Base-by-base conservation (phyloP, 1,140 invertebrate genomes). In the Euschistus heros region DNA sequence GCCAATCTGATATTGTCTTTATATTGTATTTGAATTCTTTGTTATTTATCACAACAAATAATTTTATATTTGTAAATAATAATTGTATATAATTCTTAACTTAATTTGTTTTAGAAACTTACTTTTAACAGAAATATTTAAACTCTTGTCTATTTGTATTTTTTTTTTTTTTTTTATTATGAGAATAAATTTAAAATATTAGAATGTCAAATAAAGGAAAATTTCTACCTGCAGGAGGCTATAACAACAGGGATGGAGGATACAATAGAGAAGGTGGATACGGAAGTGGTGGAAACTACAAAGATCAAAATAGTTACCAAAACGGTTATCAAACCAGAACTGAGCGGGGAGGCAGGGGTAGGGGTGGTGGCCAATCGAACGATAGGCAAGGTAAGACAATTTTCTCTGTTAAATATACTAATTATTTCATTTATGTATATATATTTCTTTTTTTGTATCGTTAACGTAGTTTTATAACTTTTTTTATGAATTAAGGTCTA, bases 241-340 rank as follows among this genome's bases (percentile, higher is more conserved):
- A 61, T 30, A 61, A 57, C 15, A 59, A 59, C 55, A 17, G 59
- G 15, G 61, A 62, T 7, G 61, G 61, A 22, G 61, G 61, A 22
- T 61, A 61, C 18, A 61, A 61, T 37, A 61, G 37, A 61, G 61
- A 62, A 47, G 61, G 61, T 8, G 30, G 42, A 17, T 62, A 52
- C 14, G 20, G 20, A 18, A 50, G 47, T 5, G 54, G 46, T 3
- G 42, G 42, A 30, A 60, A 60, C 57, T 66, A 61, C 59, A 66
- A 62, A 52, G 65, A 66, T 57, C 57, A 66, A 17, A 62, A 62
- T 18, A 47, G 42, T 54, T 67, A 67, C 37, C 66, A 67, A 20
- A 67, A 67, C 20, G 66, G 66, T 5, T 67, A 63, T 60, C 57
- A 62, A 37, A 62, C 17, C 15, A 54, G 63, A 18, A 18, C 3